These are phyloP conservation scores for Eupithecia subfuscata DNA, from an alignment of 2,888 invertebrate species.

Conservation along the genomic window DNA sequence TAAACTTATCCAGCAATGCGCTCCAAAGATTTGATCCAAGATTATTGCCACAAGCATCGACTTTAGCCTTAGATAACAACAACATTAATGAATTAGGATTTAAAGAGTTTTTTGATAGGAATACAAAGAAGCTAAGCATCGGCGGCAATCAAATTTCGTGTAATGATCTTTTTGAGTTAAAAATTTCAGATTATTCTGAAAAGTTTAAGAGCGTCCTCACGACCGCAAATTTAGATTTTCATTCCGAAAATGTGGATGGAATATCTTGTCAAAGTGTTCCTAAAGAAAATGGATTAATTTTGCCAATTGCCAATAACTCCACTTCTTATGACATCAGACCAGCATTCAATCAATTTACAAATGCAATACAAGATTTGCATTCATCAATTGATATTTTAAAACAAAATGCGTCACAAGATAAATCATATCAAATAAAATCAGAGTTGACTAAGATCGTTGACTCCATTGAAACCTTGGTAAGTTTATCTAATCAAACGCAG, in stretches of 20 bases:
- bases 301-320: conserved; percentile 20
- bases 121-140: conserved; percentile 36
- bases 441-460: conserved; percentile 18
- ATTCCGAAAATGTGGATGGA: conserved; percentile 44
- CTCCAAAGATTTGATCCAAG: conserved; percentile 41
- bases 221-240: conserved; percentile 29
- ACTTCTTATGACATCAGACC: conserved; percentile 32
- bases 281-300: conserved; percentile 11
- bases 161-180: conserved; percentile 39
- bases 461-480: conserved; percentile 27
- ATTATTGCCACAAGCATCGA: conserved; percentile 34
- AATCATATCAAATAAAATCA: conserved; percentile 17
- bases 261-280: conserved; percentile 36
- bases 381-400: conserved; percentile 24
- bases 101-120: conserved; percentile 31
- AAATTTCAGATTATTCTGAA: conserved; percentile 29
- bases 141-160: conserved; percentile 46
- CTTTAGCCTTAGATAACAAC: conserved; percentile 43
- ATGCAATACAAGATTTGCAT: conserved; percentile 31
- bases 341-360: conserved; percentile 29
- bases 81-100: conserved; percentile 38
- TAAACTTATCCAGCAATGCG: conserved; percentile 43
- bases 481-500: conserved; percentile 31
- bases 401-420: conserved; percentile 25
- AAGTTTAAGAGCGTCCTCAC: conserved; percentile 31